Evolutionary conservation across 2,113 vertebrate species (phyloP).

Genomic region (Ochotona curzoniae): DNA sequence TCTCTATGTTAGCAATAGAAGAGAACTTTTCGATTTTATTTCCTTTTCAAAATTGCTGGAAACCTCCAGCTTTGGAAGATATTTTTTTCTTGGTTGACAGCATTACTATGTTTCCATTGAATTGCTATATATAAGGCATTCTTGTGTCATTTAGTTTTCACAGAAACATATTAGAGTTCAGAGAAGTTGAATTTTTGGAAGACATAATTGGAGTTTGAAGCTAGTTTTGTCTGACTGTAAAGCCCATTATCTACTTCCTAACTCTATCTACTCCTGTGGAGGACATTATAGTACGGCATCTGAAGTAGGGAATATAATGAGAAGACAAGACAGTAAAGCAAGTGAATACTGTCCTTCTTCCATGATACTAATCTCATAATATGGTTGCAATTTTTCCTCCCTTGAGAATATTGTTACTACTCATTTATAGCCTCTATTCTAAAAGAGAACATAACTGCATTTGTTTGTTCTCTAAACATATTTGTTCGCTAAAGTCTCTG

Average conservation of each 20-base stretch:
- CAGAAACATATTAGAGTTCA: neutral
- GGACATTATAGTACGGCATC: neutral
- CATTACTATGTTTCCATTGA: neutral
- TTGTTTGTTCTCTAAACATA: too few relatives aligned
- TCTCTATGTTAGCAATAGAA: neutral
- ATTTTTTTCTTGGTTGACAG: neutral
- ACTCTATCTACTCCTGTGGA: neutral
- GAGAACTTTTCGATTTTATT: neutral
- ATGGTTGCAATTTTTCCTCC: neutral
- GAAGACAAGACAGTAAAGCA: neutral
- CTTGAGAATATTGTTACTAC: neutral
- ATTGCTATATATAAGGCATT: neutral
- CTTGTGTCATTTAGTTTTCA: constrained; percentile 29
- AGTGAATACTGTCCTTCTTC: neutral
- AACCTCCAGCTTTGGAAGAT: neutral
- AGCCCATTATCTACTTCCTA: neutral
- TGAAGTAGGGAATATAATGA: neutral
- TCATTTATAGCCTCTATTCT: constrained; percentile 14
- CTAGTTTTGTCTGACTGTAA: neutral
- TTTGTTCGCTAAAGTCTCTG: neutral
- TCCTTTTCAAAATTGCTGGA: constrained; percentile 11
- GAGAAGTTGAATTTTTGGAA: neutral
- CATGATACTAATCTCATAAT: neutral
- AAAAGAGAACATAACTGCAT: neutral
- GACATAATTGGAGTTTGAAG: neutral